phyloP scores from a whole-genome alignment of 1,140 invertebrate species.

The Diprion similis region DNA sequence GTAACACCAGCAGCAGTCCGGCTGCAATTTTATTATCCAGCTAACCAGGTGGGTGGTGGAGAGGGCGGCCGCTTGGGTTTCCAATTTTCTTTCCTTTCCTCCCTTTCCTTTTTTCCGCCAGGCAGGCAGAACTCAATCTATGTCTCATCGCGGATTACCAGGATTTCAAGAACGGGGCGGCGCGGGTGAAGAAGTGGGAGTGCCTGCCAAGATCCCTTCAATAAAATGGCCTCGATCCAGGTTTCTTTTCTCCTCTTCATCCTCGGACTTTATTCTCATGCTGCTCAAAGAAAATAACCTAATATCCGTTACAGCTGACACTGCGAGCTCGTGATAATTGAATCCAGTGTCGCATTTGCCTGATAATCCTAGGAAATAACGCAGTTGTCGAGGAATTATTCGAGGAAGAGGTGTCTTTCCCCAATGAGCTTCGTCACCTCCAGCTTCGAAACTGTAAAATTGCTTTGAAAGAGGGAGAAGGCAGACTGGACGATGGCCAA shows the following conservation, averaged over 20 bases:
- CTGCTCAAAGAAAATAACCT: background rate
- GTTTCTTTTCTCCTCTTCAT: background rate
- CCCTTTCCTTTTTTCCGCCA: conserved; percentile 38
- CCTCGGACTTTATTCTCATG: background rate
- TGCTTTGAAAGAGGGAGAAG: background rate
- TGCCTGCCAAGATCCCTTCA: conserved; percentile 6
- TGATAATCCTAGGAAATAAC: background rate
- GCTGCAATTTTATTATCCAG: conserved; percentile 58
- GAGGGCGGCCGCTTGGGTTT: conserved; percentile 40
- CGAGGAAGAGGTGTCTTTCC: background rate
- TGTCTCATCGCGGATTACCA: conserved; percentile 60
- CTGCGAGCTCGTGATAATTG: background rate
- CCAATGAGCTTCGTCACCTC: background rate
- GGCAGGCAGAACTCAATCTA: conserved; percentile 56
- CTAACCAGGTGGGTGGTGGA: conserved; percentile 10
- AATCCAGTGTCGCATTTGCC: background rate
- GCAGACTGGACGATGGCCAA: conserved; percentile 4
- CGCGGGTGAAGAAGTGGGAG: background rate
- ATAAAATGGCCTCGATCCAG: background rate
- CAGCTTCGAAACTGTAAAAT: background rate
- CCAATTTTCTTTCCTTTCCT: conserved; percentile 52
- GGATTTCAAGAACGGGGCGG: conserved; percentile 39
- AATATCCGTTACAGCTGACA: background rate
- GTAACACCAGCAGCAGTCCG: conserved; percentile 48
- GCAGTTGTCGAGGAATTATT: background rate